A percentile compares a stretch with the other conserved stretches of the same genome.
phyloP scores from a whole-genome alignment of 2,888 invertebrate species.

The Luffia ferchaultella region DNA sequence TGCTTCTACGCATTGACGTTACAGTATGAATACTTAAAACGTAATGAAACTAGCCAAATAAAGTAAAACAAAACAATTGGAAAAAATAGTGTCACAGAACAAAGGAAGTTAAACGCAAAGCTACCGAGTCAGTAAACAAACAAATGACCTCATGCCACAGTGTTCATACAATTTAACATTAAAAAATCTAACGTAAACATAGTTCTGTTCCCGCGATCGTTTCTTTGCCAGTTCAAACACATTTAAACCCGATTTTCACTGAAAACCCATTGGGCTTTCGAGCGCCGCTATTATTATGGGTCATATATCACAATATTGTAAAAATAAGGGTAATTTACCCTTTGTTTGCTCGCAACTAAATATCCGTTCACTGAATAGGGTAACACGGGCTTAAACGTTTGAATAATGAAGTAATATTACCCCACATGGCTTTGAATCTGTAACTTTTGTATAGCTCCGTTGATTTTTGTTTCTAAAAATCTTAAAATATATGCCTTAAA shows the following conservation, averaged over 20 bases:
- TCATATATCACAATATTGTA: slow-evolving; percentile 60
- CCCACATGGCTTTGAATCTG: neutral
- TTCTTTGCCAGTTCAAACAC: slow-evolving; percentile 38
- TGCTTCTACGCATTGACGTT: too few relatives aligned
- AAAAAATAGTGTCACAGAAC: neutral
- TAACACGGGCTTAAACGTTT: slow-evolving; percentile 16
- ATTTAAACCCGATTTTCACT: slow-evolving; percentile 45
- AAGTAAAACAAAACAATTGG: too few relatives aligned
- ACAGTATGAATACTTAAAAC: too few relatives aligned
- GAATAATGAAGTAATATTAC: slow-evolving; percentile 11
- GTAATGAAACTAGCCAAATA: too few relatives aligned
- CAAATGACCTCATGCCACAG: neutral
- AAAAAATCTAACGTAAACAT: slow-evolving; percentile 7
- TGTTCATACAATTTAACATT: slow-evolving; percentile 1
- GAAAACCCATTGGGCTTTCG: slow-evolving; percentile 30
- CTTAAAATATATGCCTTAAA: too few relatives aligned
- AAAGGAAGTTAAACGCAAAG: neutral
- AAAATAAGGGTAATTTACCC: slow-evolving; percentile 44
- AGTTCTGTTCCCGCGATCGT: slow-evolving; percentile 13
- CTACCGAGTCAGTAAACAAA: slow-evolving; percentile 2
- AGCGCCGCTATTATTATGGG: slow-evolving; percentile 46
- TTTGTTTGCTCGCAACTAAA: slow-evolving; percentile 32
- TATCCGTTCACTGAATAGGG: slow-evolving; percentile 23
- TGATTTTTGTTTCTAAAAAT: too few relatives aligned
- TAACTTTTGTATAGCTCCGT: too few relatives aligned